Evolutionary conservation across 2,797 vertebrate genomes (phyloP), one percentile per base, ranked within the genome.

Genomic region (Austrolebias charrua): DNA sequence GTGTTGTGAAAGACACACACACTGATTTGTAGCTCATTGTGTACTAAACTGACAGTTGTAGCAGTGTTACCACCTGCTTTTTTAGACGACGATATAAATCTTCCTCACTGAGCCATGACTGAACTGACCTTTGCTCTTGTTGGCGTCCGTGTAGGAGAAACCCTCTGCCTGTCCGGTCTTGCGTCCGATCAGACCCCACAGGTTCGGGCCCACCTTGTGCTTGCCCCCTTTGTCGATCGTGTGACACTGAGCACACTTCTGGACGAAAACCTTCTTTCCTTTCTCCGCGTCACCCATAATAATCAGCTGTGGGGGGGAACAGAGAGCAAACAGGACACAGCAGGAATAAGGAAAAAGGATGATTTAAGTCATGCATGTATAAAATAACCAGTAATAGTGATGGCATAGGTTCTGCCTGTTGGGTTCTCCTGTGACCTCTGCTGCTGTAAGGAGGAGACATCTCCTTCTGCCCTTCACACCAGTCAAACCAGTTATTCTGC

Each of bases 201-300:
- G 90, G 76, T 95, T 94, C 71, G 93, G 90, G 1, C 92, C 92
- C 7, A 89, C 91, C 80, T 94, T 95, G 71, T 94, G 92, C 55
- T 95, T 95, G 64, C 94, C 91, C 5, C 75, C 84, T 16, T 94
- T 80, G 73, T 95, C 93, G 55, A 95, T 89, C 1, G 92, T 89
- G 86, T 94, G 92, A 82, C 94, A 95, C 75, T 94, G 90, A 19
- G 89, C 82, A 78, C 92, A 95, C 88, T 95, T 94, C 81, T 94
- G 91, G 80, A 93, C 86, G 42, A 95, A 96, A 10, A 90, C 81
- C 83, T 92, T 92, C 86, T 92, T 95, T 80, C 93, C 91, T 64
- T 94, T 93, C 20, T 85, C 90, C 58, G 79, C 35, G 83, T 94
- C 90, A 79, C 88, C 92, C 93, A 92, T 95, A 46, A 83, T 91